These are phyloP conservation scores for Diceros bicornis DNA, from an alignment of 2,797 vertebrate species.

Conservation along the genomic window DNA sequence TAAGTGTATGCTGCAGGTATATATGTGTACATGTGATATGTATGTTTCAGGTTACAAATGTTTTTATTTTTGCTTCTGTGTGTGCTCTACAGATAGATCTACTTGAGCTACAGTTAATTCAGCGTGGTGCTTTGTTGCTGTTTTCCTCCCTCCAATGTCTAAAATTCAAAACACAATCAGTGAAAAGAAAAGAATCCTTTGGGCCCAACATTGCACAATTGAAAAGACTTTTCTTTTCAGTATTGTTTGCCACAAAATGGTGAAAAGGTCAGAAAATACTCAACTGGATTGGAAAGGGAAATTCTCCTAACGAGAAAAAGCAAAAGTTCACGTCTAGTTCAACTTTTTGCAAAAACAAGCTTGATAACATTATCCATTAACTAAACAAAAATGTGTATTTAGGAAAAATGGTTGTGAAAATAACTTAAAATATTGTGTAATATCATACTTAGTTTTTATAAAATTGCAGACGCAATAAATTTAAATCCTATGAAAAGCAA, in stretches of 20 bases:
- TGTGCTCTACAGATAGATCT: no score
- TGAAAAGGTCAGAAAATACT: background rate
- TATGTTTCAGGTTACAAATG: background rate
- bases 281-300: background rate
- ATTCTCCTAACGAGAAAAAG: background rate
- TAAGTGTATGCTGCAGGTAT: fast-evolving
- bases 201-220: no score
- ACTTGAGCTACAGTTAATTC: background rate
- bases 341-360: background rate
- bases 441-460: background rate
- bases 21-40: no score
- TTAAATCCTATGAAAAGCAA: background rate
- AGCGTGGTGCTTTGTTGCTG: no score
- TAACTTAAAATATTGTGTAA: background rate
- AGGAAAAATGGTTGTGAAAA: background rate
- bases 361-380: background rate
- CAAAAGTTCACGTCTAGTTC: background rate
- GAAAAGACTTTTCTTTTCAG: background rate
- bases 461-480: background rate
- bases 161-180: background rate
- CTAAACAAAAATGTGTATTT: background rate
- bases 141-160: background rate
- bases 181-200: no score
- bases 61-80: background rate
- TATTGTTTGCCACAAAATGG: background rate